A percentile compares a stretch with the other conserved stretches of the same genome.
Evolutionary conservation across 35 echinoderm and acorn worm species (phyloP).

Genomic region (Ophiothrix spiculata): DNA sequence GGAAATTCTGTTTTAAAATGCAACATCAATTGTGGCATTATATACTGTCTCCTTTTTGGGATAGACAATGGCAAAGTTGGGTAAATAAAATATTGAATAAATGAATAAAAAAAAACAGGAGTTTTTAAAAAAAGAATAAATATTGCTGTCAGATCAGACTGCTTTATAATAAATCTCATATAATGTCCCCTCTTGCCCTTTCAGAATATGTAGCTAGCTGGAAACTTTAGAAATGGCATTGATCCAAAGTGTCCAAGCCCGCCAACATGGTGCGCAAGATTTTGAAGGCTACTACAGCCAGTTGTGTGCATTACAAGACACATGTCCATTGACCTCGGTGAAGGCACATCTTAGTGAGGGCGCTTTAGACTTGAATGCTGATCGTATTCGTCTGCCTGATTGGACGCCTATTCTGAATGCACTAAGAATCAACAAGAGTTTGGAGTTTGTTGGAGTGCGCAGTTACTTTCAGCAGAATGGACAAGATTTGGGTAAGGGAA

Average conservation of each 20-base stretch:
- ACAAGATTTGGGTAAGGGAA: conserved; percentile 28
- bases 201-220: not conserved
- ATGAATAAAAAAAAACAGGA: too few species aligned
- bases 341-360: conserved; percentile 80
- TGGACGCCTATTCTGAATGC: conserved; percentile 90
- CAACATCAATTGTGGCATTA: too few species aligned
- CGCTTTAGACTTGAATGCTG: conserved; percentile 82
- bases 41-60: too few species aligned
- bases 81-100: too few species aligned
- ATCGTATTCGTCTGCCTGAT: conserved; percentile 82
- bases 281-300: conserved; percentile 87
- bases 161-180: too few species aligned
- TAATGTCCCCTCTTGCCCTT: too few species aligned
- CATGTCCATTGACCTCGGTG: conserved; percentile 76
- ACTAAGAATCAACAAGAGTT: conserved; percentile 80
- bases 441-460: conserved; percentile 61
- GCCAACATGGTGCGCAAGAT: conserved; percentile 56
- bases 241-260: conserved; percentile 80
- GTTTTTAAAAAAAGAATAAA: too few species aligned
- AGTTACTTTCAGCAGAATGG: conserved; percentile 68
- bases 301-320: conserved; percentile 89
- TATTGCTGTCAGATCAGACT: too few species aligned
- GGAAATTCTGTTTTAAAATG: too few species aligned
- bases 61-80: too few species aligned
- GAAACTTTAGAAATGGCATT: not conserved